phyloP scores from a whole-genome alignment of 2,888 invertebrate genomes.

The Alloplasta piceator region DNA sequence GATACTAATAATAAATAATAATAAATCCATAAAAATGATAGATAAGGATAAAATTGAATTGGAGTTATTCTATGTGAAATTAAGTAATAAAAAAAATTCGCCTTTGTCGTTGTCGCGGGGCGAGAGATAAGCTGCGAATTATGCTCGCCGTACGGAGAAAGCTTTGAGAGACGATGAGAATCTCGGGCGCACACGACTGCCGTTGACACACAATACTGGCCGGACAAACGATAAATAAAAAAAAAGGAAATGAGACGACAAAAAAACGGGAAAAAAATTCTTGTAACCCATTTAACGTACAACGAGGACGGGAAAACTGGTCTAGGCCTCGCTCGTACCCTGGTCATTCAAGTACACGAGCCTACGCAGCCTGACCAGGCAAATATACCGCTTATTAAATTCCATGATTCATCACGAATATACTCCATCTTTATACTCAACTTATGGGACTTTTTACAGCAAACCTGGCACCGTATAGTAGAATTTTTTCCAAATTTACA shows the following conservation, averaged over 20 bases:
- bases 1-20: too few relatives aligned
- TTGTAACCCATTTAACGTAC: slow-evolving; percentile 41
- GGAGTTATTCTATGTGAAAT: background rate
- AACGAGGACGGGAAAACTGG: slow-evolving; percentile 47
- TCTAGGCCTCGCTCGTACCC: slow-evolving; percentile 28
- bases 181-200: slow-evolving; percentile 25
- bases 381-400: slow-evolving; percentile 24
- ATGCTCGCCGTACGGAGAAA: slow-evolving; percentile 19
- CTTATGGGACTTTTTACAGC: background rate
- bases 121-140: background rate
- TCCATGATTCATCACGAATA: slow-evolving; percentile 17
- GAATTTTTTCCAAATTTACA: too few relatives aligned
- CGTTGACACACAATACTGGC: slow-evolving; percentile 44
- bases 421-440: slow-evolving; percentile 3
- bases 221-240: slow-evolving; percentile 2
- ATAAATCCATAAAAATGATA: too few relatives aligned
- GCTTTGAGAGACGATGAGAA: slow-evolving; percentile 21
- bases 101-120: background rate
- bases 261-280: slow-evolving; percentile 8
- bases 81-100: background rate
- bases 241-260: background rate
- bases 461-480: too few relatives aligned
- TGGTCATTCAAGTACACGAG: background rate
- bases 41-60: background rate
- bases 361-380: slow-evolving; percentile 2